A percentile compares a stretch with the other conserved stretches of the same genome.
phyloP scores from a whole-genome alignment of 2,888 invertebrate genomes.

The Lissocephala sabroskyi region DNA sequence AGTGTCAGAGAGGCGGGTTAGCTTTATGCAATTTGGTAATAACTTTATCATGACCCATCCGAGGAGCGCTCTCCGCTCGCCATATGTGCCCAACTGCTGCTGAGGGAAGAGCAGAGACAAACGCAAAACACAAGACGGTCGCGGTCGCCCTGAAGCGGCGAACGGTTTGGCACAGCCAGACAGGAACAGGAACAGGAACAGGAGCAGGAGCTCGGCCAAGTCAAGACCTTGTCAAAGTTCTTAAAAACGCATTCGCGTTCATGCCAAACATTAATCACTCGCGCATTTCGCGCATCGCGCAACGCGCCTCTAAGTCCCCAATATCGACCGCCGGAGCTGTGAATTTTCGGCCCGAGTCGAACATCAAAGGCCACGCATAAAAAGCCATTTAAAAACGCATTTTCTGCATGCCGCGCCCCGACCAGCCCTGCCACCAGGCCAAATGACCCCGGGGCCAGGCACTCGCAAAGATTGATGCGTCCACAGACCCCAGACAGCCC shows the following conservation, averaged over 20 bases:
- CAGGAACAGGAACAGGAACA: slow-evolving; percentile 29
- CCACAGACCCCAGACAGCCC: slow-evolving; percentile 57
- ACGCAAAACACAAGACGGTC: too few species aligned
- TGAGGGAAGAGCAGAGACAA: too few species aligned
- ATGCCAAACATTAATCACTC: slow-evolving; percentile 65
- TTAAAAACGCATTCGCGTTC: slow-evolving; percentile 66
- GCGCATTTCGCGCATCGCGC: slow-evolving; percentile 20
- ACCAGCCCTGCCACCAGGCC: slow-evolving; percentile 3
- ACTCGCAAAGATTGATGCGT: slow-evolving; percentile 53
- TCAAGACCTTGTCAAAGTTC: slow-evolving; percentile 66
- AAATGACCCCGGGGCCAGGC: slow-evolving; percentile 34
- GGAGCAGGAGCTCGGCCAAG: slow-evolving; percentile 42
- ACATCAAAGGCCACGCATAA: slow-evolving; percentile 65
- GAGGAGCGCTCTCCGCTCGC: slow-evolving; percentile 55
- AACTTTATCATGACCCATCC: slow-evolving; percentile 68
- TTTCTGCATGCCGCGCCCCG: slow-evolving; percentile 40
- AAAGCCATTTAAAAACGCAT: slow-evolving; percentile 68
- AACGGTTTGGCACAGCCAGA: slow-evolving; percentile 16
- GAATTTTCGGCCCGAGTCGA: slow-evolving; percentile 59
- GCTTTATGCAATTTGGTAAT: slow-evolving; percentile 67
- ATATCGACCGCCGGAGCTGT: slow-evolving; percentile 44
- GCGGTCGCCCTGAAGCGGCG: not conserved
- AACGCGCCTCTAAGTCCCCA: too few species aligned
- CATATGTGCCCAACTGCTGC: slow-evolving; percentile 1
- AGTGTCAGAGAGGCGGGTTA: slow-evolving; percentile 16